Evolutionary conservation across 2,888 invertebrate genomes (phyloP), one percentile per base, ranked within the genome.

Genomic region (Taenaris catops): DNA sequence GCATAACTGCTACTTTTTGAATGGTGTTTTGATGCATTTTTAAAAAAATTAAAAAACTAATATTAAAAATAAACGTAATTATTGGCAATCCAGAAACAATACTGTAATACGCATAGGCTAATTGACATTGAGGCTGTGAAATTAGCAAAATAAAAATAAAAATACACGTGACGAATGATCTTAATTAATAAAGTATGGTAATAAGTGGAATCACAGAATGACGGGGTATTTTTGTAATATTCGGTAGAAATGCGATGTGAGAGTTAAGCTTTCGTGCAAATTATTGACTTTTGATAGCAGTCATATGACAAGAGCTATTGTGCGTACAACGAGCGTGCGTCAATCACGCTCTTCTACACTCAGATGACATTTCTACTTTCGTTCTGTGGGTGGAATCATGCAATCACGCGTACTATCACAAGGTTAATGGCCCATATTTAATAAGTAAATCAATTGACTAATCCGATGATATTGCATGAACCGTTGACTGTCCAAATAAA

Each of bases 91-190:
- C 84, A 80, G 76, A 80, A 80, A 80, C 83, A 84, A 79, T 84
- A 86, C 83, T 79, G 70, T 83, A 72, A 76, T 81, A 81, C 70
- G 80, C 79, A 84, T 87, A 87, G 87, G 87, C 87, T 87, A 87
- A 86, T 84, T 81, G 71, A 81, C 76, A 79, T 75, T 76, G 80
- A 74, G 87, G 87, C 87, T 87, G 87, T 87, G 87, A 87, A 75
- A 81, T 84, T 87, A 87, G 87, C 87, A 81, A 84, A 84, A 71
- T 73, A 70, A 70, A 64, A 70, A 65, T 63, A 68, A 68, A 33
- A 63, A 55, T 58, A 65, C 72, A 70, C 64, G 76, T 72, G 78
- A 70, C 72, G 73, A 71, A 75, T 65, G 76, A 76, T 73, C 72
- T 69, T 71, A 67, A 70, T 68, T 64, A 66, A 65, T 69, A 64